Evolutionary conservation across 2,797 vertebrate species (phyloP), one percentile per base, ranked within the genome.

Genomic region (Furcifer pardalis): DNA sequence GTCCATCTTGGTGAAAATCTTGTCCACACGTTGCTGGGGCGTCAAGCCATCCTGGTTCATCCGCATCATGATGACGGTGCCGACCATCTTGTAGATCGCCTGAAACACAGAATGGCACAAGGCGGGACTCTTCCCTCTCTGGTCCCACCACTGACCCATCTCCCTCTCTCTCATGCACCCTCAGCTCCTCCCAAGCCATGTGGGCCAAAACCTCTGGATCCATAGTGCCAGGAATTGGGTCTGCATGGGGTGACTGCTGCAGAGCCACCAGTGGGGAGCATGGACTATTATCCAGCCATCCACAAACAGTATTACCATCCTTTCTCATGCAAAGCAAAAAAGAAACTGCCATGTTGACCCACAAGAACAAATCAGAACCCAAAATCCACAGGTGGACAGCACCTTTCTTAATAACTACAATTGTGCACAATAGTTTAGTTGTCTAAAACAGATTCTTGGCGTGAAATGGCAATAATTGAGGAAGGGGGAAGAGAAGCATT

Each of bases 1-100:
- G 96, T 99, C 98, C 98, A 99, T 99, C 97, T 98, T 99, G 94
- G 98, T 98, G 96, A 99, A 99, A 96, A 99, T 99, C 96, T 99
- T 99, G 96, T 99, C 98, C 56, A 99, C 98, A 0, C 98, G 97
- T 93, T 99, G 98, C 96, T 99, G 98, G 35, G 98, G 98, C 0
- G 98, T 99, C 93, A 99, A 96, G 89, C 98, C 98, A 0, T 99
- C 98, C 59, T 99, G 98, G 80, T 99, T 99, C 98, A 99, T 99
- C 12, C 98, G 96, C 98, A 99, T 99, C 98, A 99, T 99, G 92
- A 99, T 99, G 92, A 99, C 98, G 0, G 98, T 99, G 90, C 98
- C 98, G 75, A 99, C 98, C 98, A 99, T 99, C 95, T 98, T 99
- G 95, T 99, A 99, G 93, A 99, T 99, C 59, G 98, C 98, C 98